Conservation (phyloP, 2,113 vertebrate species). For the Triplophysa tibetana region DNA sequence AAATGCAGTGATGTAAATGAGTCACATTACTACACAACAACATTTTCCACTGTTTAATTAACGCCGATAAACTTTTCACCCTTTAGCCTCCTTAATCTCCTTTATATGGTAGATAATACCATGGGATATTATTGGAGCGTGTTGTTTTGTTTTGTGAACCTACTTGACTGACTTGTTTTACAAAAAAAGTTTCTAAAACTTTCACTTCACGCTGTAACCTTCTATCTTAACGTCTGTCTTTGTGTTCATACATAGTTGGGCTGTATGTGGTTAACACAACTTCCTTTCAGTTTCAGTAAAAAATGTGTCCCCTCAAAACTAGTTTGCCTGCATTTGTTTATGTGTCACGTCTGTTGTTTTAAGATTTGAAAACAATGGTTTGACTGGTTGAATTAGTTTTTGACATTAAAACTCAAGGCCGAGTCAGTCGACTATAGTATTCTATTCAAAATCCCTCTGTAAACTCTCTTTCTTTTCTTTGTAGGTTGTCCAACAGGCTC, state of each 20-base stretch:
- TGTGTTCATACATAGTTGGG: too few species aligned
- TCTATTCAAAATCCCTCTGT: neutral
- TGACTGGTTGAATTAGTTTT: too few species aligned
- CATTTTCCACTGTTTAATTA: neutral
- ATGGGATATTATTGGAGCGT: neutral
- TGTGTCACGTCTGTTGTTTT: neutral
- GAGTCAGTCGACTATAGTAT: neutral
- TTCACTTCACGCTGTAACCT: too few species aligned
- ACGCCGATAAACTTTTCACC: neutral
- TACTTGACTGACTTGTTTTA: neutral
- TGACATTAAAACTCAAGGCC: neutral
- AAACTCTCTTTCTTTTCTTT: neutral
- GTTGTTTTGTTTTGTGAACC: neutral
- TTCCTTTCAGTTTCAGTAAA: too few species aligned
- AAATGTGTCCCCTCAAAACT: too few species aligned
- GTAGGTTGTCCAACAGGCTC: slow-evolving; percentile 28
- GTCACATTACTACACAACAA: neutral
- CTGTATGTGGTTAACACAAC: too few species aligned
- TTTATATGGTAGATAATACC: neutral
- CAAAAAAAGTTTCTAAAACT: too few species aligned
- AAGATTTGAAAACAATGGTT: too few species aligned
- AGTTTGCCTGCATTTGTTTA: neutral
- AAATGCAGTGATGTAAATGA: neutral
- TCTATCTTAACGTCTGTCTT: too few species aligned
- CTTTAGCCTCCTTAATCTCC: neutral